These are phyloP conservation scores for Drosophila affinis DNA, from an alignment of 2,888 invertebrate genomes.

Conservation along the genomic window DNA sequence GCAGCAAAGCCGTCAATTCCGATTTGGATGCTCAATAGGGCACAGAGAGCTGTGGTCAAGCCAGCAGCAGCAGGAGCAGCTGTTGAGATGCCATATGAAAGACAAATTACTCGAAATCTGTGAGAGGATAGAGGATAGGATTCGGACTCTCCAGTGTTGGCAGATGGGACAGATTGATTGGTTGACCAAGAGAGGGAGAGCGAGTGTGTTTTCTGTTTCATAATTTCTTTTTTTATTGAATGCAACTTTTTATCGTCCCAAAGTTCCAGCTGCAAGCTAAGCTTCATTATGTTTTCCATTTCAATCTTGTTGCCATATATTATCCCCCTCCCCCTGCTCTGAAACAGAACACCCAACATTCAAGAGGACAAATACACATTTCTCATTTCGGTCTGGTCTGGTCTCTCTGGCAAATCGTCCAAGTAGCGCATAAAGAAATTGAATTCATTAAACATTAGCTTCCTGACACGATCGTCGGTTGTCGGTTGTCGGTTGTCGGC, in stretches of 20 bases:
- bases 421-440: constrained; percentile 79
- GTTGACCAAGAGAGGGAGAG: too few relatives aligned
- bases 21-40: constrained; percentile 7
- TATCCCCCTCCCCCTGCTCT: not conserved
- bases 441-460: constrained; percentile 81
- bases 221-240: too few relatives aligned
- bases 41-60: constrained; percentile 35
- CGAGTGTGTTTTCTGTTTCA: too few relatives aligned
- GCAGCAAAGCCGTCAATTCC: constrained; percentile 26
- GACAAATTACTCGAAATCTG: constrained; percentile 5
- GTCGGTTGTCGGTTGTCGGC: not conserved
- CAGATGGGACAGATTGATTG: too few relatives aligned
- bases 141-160: not conserved
- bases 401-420: constrained; percentile 29
- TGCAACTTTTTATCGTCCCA: not conserved
- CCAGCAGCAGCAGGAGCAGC: constrained; percentile 4
- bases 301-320: not conserved
- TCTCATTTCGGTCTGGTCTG: constrained; percentile 23
- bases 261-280: not conserved
- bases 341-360: not conserved
- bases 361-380: constrained; percentile 17
- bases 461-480: constrained; percentile 66
- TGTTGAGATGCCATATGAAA: constrained; percentile 29
- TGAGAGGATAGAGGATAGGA: not conserved
- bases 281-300: not conserved